Evolutionary conservation across 2,888 invertebrate genomes (phyloP).

Genomic region (Drosophila pullipes): DNA sequence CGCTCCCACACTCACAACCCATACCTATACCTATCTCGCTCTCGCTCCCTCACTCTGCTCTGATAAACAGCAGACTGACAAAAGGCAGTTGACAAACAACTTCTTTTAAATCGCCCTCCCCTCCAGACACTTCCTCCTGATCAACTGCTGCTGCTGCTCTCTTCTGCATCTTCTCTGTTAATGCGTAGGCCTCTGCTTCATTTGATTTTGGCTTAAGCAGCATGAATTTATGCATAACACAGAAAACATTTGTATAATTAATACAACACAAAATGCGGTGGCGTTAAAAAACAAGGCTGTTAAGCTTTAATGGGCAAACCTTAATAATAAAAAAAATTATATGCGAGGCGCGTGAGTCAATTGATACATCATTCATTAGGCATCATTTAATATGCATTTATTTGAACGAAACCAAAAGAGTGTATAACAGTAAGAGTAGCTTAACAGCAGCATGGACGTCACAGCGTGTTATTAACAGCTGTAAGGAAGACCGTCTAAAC

Average conservation of each 20-base stretch:
- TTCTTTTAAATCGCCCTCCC: conserved; percentile 28
- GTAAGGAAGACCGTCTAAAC: background rate
- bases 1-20: background rate
- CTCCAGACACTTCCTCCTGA: background rate
- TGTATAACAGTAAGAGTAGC: background rate
- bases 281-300: conserved; percentile 48
- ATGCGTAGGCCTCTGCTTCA: conserved; percentile 56
- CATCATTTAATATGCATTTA: conserved; percentile 17
- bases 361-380: conserved; percentile 15
- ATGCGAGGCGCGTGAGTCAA: conserved; percentile 37
- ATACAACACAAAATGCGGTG: conserved; percentile 25
- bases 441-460: conserved; percentile 1
- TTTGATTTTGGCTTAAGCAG: conserved; percentile 33
- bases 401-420: background rate
- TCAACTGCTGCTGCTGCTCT: background rate
- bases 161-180: conserved; percentile 5
- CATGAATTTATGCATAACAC: conserved; percentile 60
- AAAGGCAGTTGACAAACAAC: conserved; percentile 67
- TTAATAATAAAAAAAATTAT: background rate
- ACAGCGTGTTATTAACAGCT: conserved; percentile 16
- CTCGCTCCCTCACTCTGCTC: background rate
- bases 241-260: conserved; percentile 7
- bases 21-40: background rate
- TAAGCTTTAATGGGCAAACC: conserved; percentile 32
- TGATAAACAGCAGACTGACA: conserved; percentile 8